Percentiles rank a stretch among this genome's conserved stretches.
Conservation (phyloP, 2,888 invertebrate species). For the Agrenia bidenticulata region DNA sequence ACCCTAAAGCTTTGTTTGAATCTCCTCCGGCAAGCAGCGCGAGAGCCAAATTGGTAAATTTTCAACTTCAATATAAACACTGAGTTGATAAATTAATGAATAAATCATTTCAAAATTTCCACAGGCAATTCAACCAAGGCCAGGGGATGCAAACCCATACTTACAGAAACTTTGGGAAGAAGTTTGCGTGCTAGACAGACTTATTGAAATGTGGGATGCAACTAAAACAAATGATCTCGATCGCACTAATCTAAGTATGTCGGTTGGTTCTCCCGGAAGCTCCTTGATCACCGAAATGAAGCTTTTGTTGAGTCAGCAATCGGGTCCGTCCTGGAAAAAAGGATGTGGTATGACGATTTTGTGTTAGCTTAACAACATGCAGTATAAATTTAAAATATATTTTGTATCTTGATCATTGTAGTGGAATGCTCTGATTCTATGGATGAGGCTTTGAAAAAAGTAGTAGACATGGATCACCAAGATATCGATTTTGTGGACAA, state of each 20-base stretch:
- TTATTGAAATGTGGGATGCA: conserved; percentile 29
- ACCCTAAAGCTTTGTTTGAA: conserved; percentile 41
- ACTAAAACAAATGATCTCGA: conserved; percentile 3
- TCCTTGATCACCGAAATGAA: conserved; percentile 4
- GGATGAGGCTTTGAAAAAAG: conserved; percentile 38
- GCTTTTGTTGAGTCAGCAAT: conserved; percentile 27
- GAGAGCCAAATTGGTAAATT: conserved; percentile 36
- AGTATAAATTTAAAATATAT: background rate
- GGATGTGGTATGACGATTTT: conserved; percentile 24
- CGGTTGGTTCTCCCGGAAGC: background rate
- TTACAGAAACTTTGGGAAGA: conserved; percentile 46
- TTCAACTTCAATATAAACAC: too few relatives aligned
- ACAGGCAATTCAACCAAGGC: conserved; percentile 44
- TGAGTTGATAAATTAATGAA: too few relatives aligned
- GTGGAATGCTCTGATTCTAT: conserved; percentile 44
- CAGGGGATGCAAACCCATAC: conserved; percentile 49
- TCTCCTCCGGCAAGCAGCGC: conserved; percentile 37
- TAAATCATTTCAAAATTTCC: conserved; percentile 2
- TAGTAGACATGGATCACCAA: conserved; percentile 34
- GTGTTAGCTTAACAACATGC: background rate
- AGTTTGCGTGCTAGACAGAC: conserved; percentile 33
- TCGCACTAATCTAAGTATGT: background rate
- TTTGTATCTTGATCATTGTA: too few relatives aligned
- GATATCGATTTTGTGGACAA: conserved; percentile 48
- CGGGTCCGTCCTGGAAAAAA: conserved; percentile 37